phyloP scores from a whole-genome alignment of 2,888 invertebrate genomes.

The Actias luna region DNA sequence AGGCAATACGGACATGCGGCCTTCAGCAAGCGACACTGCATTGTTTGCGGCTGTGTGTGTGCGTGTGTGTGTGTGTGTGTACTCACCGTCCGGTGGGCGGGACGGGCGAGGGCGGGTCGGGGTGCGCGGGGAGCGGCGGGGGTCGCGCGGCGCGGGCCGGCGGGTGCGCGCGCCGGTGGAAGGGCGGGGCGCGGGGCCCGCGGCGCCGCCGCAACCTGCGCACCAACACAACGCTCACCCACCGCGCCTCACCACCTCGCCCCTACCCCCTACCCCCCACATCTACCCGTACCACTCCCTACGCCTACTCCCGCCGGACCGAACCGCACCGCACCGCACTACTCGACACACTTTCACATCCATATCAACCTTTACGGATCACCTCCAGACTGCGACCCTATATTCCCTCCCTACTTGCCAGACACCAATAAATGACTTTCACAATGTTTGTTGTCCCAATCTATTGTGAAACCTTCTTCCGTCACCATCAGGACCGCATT shows the following conservation, averaged over 20 bases:
- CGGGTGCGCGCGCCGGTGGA: constrained; percentile 77
- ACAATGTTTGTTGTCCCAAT: no score
- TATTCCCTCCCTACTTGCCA: not conserved
- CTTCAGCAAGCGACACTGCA: constrained; percentile 58
- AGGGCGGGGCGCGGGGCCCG: constrained; percentile 81
- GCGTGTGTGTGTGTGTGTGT: constrained; percentile 23
- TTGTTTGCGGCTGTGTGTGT: constrained; percentile 57
- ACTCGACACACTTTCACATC: constrained; percentile 15
- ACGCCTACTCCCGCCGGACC: no score
- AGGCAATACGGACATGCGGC: constrained; percentile 47
- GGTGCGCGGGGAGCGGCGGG: constrained; percentile 70
- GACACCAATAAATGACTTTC: no score
- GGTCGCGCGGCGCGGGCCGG: constrained; percentile 66
- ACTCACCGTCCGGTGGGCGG: constrained; percentile 74
- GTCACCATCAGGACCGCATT: no score
- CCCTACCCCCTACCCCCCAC: constrained; percentile 26
- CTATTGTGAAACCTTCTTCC: no score
- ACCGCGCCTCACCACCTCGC: constrained; percentile 41
- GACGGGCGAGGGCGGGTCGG: constrained; percentile 75
- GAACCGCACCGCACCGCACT: constrained; percentile 13
- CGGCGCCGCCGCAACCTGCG: constrained; percentile 75
- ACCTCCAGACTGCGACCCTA: constrained; percentile 23
- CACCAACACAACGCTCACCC: constrained; percentile 52
- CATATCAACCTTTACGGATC: no score
- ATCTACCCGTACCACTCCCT: constrained; percentile 21